These are phyloP conservation scores for Micromys minutus DNA, from an alignment of 2,113 vertebrate genomes.

Conservation along the genomic window DNA sequence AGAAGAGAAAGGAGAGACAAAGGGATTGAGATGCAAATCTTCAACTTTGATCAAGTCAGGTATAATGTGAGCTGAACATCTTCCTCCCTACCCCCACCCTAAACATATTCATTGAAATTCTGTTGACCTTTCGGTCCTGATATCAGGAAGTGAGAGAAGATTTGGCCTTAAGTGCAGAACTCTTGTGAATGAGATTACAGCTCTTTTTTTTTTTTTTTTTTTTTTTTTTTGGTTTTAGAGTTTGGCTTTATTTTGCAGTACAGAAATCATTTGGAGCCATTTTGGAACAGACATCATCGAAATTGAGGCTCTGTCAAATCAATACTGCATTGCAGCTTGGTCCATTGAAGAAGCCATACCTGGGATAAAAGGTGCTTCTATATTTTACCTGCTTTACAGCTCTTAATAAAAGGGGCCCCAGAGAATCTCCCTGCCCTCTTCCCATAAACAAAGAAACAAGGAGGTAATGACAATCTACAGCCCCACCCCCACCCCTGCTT, in stretches of 20 bases:
- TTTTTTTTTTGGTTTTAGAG: slow-evolving; percentile 86
- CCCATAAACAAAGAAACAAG: neutral
- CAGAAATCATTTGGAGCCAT: slow-evolving; percentile 93
- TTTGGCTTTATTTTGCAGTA: slow-evolving; percentile 95
- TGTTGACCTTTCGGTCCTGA: neutral
- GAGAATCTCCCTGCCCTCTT: neutral
- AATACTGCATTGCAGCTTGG: slow-evolving; percentile 93
- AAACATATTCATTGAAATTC: neutral
- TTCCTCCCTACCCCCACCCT: neutral
- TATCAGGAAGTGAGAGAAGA: neutral
- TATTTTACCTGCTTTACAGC: slow-evolving; percentile 82
- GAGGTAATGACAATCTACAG: neutral
- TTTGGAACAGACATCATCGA: slow-evolving; percentile 79
- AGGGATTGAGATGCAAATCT: neutral
- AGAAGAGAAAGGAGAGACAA: neutral
- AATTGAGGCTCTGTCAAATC: slow-evolving; percentile 88
- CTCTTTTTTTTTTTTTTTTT: no score
- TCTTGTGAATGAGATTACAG: neutral
- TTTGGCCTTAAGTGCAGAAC: neutral
- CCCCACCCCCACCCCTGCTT: no score
- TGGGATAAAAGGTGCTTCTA: slow-evolving; percentile 84
- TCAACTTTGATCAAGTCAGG: neutral
- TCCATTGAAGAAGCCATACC: slow-evolving; percentile 84
- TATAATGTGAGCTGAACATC: neutral
- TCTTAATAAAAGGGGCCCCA: neutral